Conservation (phyloP, 2,888 invertebrate genomes). For the Portevinia maculata region DNA sequence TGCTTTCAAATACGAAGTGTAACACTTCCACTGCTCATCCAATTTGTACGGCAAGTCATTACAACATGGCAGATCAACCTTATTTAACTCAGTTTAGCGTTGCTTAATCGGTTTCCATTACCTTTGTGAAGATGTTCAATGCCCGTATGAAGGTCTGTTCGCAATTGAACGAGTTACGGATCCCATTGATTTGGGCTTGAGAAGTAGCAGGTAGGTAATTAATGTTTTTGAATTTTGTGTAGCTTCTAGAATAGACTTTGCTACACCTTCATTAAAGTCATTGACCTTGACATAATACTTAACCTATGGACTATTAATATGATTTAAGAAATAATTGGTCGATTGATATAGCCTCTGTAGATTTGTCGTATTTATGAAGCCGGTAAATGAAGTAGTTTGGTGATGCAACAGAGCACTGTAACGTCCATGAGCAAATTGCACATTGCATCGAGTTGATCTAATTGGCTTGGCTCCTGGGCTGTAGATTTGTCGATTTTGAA, state of each 20-base stretch:
- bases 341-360: constrained; percentile 84
- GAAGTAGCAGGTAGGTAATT: constrained; percentile 79
- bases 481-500: constrained; percentile 83
- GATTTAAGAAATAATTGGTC: constrained; percentile 83
- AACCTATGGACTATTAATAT: constrained; percentile 81
- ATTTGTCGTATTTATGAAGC: constrained; percentile 85
- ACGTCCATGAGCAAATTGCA: constrained; percentile 83
- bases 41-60: constrained; percentile 87
- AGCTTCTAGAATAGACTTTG: constrained; percentile 79
- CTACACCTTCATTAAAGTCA: constrained; percentile 79
- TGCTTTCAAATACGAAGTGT: constrained; percentile 89
- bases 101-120: constrained; percentile 83
- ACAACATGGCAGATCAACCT: constrained; percentile 91
- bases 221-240: constrained; percentile 80
- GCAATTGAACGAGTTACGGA: constrained; percentile 83
- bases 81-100: constrained; percentile 83
- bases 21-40: constrained; percentile 94
- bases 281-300: constrained; percentile 80
- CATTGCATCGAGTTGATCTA: constrained; percentile 81
- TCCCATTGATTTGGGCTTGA: constrained; percentile 84
- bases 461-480: constrained; percentile 80
- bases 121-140: constrained; percentile 78
- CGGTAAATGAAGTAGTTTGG: constrained; percentile 83
- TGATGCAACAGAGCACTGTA: constrained; percentile 84
- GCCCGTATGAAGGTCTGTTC: constrained; percentile 82